Conservation (phyloP, 2,888 invertebrate species). For the Drosophila sordidula region DNA sequence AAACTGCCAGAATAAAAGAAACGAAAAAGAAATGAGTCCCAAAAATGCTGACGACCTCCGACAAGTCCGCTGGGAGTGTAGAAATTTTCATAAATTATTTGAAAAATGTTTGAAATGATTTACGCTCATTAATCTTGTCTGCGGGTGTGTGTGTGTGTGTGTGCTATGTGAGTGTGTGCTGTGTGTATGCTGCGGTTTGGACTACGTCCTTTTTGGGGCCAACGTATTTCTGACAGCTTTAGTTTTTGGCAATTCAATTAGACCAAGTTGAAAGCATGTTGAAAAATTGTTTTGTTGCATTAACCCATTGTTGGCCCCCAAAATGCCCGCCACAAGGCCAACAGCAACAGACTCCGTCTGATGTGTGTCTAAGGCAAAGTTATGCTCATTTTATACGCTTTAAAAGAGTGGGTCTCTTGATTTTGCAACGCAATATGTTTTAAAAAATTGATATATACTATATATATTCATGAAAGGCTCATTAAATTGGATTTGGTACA, state of each 20-base stretch:
- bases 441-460: too few species aligned
- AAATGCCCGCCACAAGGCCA: constrained; percentile 12
- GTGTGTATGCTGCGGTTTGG: constrained; percentile 42
- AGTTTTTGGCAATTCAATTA: constrained; percentile 68
- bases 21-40: constrained; percentile 52
- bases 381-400: constrained; percentile 4
- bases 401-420: neutral
- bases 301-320: constrained; percentile 56
- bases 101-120: constrained; percentile 66
- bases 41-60: constrained; percentile 55
- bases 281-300: constrained; percentile 66
- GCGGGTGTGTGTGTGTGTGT: constrained; percentile 18
- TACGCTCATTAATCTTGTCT: constrained; percentile 65
- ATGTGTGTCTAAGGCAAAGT: constrained; percentile 37
- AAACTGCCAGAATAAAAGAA: constrained; percentile 43
- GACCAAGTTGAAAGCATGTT: constrained; percentile 64
- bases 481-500: too few species aligned
- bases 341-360: constrained; percentile 39
- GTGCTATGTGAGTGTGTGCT: constrained; percentile 10
- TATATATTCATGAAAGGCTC: too few species aligned
- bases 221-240: constrained; percentile 65
- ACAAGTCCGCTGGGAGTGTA: constrained; percentile 44
- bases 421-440: neutral
- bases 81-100: constrained; percentile 65
- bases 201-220: constrained; percentile 37